phyloP scores from a whole-genome alignment of 2,888 invertebrate genomes.

The Serripes groenlandicus region DNA sequence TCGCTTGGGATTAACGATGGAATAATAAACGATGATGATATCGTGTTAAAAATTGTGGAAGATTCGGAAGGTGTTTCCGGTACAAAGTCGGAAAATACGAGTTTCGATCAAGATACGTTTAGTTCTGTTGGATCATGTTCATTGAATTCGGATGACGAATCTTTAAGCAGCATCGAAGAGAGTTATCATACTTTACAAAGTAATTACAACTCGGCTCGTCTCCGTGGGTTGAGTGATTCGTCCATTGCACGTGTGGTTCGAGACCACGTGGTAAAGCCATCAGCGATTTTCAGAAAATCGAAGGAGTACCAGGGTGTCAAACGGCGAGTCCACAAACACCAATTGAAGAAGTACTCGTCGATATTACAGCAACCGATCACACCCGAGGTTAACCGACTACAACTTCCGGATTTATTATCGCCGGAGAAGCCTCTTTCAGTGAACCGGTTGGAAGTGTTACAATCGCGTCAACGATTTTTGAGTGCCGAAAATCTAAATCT shows the following conservation, averaged over 20 bases:
- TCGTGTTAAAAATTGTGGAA: conserved; percentile 17
- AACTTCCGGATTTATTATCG: conserved; percentile 21
- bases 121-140: conserved; percentile 59
- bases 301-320: conserved; percentile 56
- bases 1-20: not conserved
- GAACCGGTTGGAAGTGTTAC: conserved; percentile 74
- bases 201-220: conserved; percentile 30
- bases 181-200: conserved; percentile 54
- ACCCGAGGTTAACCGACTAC: conserved; percentile 31
- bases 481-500: conserved; percentile 80
- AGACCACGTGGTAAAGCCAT: conserved; percentile 62
- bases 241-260: conserved; percentile 59
- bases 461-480: conserved; percentile 76
- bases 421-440: conserved; percentile 53
- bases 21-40: not conserved
- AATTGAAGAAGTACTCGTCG: conserved; percentile 69
- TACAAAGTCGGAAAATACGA: not conserved
- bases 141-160: conserved; percentile 54
- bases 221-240: conserved; percentile 52
- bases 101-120: not conserved
- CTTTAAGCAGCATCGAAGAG: conserved; percentile 57
- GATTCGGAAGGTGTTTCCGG: conserved; percentile 4
- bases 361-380: conserved; percentile 70
- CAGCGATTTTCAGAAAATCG: conserved; percentile 47
- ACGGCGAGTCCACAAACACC: conserved; percentile 44